phyloP scores from a whole-genome alignment of 2,113 vertebrate species.

The Puffinus mauretanicus region DNA sequence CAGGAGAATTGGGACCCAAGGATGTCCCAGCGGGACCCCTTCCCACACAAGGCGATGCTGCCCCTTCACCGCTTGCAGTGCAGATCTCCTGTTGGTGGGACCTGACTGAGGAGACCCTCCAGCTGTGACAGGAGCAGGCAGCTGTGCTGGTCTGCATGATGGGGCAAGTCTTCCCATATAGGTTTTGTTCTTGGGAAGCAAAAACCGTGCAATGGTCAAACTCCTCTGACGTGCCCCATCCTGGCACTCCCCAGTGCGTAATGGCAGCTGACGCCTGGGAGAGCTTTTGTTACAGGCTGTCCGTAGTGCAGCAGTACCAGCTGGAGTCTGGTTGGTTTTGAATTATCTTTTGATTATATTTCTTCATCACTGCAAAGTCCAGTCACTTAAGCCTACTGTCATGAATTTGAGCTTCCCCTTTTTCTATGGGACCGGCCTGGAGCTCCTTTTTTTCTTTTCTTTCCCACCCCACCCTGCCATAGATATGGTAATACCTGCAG shows the following conservation, averaged over 20 bases:
- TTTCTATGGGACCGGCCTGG: background rate
- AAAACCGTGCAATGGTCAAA: background rate
- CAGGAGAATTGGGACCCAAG: background rate
- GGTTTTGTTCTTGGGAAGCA: background rate
- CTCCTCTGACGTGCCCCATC: background rate
- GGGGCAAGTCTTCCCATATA: background rate
- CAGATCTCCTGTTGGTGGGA: background rate
- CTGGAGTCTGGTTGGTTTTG: background rate
- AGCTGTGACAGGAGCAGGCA: background rate
- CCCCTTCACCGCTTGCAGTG: background rate
- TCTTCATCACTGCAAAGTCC: background rate
- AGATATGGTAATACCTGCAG: background rate
- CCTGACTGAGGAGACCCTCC: background rate
- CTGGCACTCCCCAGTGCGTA: background rate
- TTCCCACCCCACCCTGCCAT: background rate
- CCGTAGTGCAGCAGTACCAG: accelerated
- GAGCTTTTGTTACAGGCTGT: background rate
- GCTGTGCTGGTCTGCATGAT: accelerated
- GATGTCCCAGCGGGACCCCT: background rate
- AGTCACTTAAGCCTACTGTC: background rate
- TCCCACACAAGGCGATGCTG: background rate
- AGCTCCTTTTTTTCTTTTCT: background rate
- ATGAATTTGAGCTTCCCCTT: background rate
- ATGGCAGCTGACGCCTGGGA: accelerated
- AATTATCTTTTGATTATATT: background rate